Percentiles rank a stretch among this genome's conserved stretches.
Conservation (phyloP, 2,113 vertebrate genomes). For the Macrotus californicus region DNA sequence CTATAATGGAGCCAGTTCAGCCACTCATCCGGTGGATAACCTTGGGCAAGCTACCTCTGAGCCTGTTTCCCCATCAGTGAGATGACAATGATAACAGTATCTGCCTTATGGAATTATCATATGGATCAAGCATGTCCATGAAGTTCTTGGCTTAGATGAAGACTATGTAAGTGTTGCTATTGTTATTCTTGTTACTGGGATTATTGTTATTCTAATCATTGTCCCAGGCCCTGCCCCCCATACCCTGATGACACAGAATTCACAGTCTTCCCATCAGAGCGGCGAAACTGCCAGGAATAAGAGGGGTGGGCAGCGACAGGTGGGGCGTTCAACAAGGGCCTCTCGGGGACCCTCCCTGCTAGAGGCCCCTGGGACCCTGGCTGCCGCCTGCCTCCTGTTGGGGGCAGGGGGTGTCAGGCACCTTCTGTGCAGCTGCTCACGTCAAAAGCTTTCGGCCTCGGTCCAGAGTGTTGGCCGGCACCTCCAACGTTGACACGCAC, state of each 20-base stretch:
- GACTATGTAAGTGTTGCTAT: not conserved
- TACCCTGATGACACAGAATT: not conserved
- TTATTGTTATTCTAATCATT: not conserved
- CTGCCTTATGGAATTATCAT: not conserved
- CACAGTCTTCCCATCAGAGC: not conserved
- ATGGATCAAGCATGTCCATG: not conserved
- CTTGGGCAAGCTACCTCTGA: not conserved
- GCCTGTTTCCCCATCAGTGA: not conserved
- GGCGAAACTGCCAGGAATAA: not conserved
- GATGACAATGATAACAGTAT: not conserved
- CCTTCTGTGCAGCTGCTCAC: not conserved
- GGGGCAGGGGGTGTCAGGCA: too few species aligned
- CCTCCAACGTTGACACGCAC: accelerated
- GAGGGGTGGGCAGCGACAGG: not conserved
- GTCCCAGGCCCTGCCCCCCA: not conserved
- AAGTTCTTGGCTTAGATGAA: not conserved
- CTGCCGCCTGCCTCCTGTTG: not conserved
- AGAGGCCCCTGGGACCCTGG: not conserved
- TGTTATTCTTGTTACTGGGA: not conserved
- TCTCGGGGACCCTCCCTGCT: too few species aligned
- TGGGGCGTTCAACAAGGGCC: not conserved
- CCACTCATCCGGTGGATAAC: not conserved
- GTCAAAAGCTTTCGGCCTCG: not conserved
- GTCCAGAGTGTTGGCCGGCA: too few species aligned
- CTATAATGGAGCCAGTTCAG: not conserved